These are phyloP conservation scores for Cavia porcellus DNA, from an alignment of 2,113 vertebrate genomes.

Conservation along the genomic window DNA sequence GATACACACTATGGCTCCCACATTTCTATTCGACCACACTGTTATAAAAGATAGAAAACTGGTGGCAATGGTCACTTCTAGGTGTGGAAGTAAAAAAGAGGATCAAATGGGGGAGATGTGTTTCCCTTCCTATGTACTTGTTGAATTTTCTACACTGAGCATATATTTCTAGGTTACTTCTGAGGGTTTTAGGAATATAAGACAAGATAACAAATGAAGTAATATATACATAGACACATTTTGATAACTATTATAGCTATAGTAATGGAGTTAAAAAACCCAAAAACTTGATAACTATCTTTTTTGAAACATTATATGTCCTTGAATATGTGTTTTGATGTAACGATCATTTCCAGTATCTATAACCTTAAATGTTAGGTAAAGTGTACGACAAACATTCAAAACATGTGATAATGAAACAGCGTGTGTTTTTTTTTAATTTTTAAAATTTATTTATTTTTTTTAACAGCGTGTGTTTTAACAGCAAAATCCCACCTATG, in stretches of 20 bases:
- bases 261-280: not conserved
- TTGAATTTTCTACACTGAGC: not conserved
- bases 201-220: slow-evolving; percentile 11
- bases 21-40: not conserved
- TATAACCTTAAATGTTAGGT: not conserved
- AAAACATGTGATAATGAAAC: not conserved
- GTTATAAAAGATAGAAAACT: not conserved
- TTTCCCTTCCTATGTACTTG: not conserved
- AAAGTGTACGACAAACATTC: not conserved
- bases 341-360: not conserved
- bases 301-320: not conserved
- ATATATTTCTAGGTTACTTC: not conserved
- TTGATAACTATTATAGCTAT: not conserved
- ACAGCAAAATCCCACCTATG: not conserved
- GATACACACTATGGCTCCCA: not conserved
- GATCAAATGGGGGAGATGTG: not conserved
- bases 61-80: not conserved
- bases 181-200: slow-evolving; percentile 36
- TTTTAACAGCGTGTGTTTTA: not conserved
- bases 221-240: not conserved
- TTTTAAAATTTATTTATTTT: no score
- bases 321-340: not conserved
- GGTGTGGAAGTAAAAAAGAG: not conserved
- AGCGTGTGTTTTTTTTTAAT: not conserved
- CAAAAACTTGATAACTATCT: not conserved